Percentiles rank a stretch among this genome's conserved stretches.
Conservation (phyloP, 2,797 vertebrate genomes). For the Karalla daura region DNA sequence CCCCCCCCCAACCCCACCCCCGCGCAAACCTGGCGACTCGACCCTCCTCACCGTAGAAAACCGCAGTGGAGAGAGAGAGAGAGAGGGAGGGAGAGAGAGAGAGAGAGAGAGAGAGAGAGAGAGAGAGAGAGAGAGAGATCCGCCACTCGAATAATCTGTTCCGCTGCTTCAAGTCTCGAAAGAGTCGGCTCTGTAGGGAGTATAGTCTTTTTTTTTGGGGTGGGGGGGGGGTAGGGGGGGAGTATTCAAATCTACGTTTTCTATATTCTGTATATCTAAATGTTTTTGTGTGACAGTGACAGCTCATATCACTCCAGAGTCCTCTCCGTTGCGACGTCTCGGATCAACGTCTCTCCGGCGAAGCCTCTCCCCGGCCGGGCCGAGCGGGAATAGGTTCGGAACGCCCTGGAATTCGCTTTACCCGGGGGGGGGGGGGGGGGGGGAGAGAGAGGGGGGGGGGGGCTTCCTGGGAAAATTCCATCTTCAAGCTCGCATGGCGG, state of each 20-base stretch:
- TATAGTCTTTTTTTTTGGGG: conserved; percentile 64
- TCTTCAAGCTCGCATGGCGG: conserved; percentile 51
- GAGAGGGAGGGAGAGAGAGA: too few species aligned
- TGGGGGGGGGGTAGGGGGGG: too few species aligned
- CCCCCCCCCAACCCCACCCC: too few species aligned
- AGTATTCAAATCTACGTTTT: conserved; percentile 74
- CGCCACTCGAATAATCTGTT: conserved; percentile 64
- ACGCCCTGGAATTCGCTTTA: too few species aligned
- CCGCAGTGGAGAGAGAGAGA: too few species aligned
- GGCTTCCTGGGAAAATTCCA: conserved; percentile 17
- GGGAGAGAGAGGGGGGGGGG: too few species aligned
- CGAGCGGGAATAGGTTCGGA: too few species aligned
- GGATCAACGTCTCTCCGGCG: conserved; percentile 39
- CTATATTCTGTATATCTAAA: conserved; percentile 77
- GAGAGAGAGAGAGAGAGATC: conserved; percentile 53
- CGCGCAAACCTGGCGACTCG: conserved; percentile 51
- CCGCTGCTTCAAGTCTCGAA: conserved; percentile 65
- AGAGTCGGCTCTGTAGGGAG: conserved; percentile 49
- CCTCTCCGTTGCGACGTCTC: conserved; percentile 48
- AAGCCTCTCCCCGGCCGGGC: conserved; percentile 9
- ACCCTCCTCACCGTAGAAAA: conserved; percentile 49
- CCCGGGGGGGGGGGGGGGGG: conserved; percentile 2
- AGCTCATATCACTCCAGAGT: conserved; percentile 56
- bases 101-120: too few species aligned
- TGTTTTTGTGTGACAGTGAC: conserved; percentile 72